Evolutionary conservation across 2,888 invertebrate species (phyloP), one percentile per base, ranked within the genome.

Genomic region (Oeneis ivallda): DNA sequence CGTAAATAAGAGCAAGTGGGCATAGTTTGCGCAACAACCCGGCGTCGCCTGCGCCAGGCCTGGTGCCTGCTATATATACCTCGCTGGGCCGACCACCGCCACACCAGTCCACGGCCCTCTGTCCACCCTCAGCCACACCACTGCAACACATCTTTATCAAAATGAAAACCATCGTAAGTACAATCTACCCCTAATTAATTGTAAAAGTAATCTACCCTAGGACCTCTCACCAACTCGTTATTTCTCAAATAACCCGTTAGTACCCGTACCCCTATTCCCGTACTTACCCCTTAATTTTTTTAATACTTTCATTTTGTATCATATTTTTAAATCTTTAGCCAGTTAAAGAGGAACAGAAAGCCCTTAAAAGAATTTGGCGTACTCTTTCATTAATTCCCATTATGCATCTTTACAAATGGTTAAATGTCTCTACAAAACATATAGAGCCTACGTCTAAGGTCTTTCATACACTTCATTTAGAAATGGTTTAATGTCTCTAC

Each of bases 161-260:
- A 68, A 75, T 78, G 78, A 77, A 75, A 71, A 10, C 72, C 41
- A 74, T 76, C 68, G 78, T 78, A 70, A 79, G 79, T 79, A 68
- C 2, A 47, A 45, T 52, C 39, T 41, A 34, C 34, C 32, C 39
- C 10, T 13, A 19, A 45, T 10, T n/a, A 19, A 10, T 8, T 11
- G 2, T 49, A 10, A 17, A 7, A 15, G 8, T 45, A 19, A 19
- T 49, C 3, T 19, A 3, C 19, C 19, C 19, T 19, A 10, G 8
- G 15, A 8, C 2, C n/a, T 1, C 2, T 45, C 45, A 45, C 6
- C 0, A 1, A 7, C 15, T 45, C 45, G 2, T n/a, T 1, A 13
- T 41, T 41, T 10, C 2, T 13, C 43, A n/a, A 43, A n/a, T 6
- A n/a, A n/a, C n/a, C n/a, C n/a, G n/a, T n/a, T n/a, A n/a, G n/a